Base-by-base conservation (phyloP, 1,140 invertebrate genomes). In the Oedothorax gibbosus region DNA sequence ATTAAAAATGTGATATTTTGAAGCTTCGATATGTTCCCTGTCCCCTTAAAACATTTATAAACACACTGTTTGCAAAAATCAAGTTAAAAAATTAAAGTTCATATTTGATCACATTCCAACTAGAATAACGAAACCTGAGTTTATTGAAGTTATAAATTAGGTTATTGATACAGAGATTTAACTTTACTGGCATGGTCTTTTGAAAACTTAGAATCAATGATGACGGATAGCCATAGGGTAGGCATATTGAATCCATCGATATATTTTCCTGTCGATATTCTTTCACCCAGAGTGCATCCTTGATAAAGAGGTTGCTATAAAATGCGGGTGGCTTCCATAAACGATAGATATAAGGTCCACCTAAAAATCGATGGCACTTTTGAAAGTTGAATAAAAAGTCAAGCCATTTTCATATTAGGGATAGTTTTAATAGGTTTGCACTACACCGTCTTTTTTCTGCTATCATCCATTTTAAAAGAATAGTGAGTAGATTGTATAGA, bases 251-350 rank as follows among this genome's bases (percentile, higher is more conserved):
- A 60, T 75, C 56, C 20, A 75, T 77, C 49, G 14, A 10, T 21
- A 77, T 20, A 35, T 64, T 64, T 77, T 64, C 50, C n/a, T 77
- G 60, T 14, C 60, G 65, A 64, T 77, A 77, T 77, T 77, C 65
- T 64, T 6, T 20, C 50, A 49, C 15, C n/a, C 15, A 12, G 50
- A 20, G 53, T 60, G 54, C n/a, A 64, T 62, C 65, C 65, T 77
- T 14, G 7, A 49, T 64, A 65, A 77, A 50, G 10, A 18, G 11
- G 20, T 10, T 0, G 20, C 5, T 2, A 14, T 14, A 65, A 64
- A 65, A n/a, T 15, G 18, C 14, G 7, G n/a, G 21, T 20, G 9
- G 9, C 12, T 20, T 20, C 12, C 14, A 6, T 20, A 10, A n/a
- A 65, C 8, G 21, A 20, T 18, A 20, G n/a, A 9, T 10, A 20